Base-by-base conservation (phyloP, 2,113 vertebrate species). In the Oryzias javanicus region DNA sequence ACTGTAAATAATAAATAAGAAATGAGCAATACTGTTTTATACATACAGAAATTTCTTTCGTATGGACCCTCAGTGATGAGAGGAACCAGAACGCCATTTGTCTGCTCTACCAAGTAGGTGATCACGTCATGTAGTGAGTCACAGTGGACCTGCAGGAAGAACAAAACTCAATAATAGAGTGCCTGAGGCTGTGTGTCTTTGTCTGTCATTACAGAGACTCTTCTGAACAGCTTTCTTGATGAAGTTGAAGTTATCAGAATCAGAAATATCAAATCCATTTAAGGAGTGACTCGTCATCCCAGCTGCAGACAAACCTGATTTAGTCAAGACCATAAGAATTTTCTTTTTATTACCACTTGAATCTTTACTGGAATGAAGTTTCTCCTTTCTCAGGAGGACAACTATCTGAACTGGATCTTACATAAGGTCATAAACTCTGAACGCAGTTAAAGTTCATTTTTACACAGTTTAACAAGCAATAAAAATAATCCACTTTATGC, bases 1-100 rank as follows among this genome's bases (percentile, higher is more conserved):
- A 3, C 35, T 35, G 14, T 17, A 10, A 22, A 15, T 15, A 20
- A 42, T 49, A 50, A 59, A 13, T 19, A 48, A 3, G 16, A 19
- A 17, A 60, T 1, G 0, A 22, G 2, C 18, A n/a, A 29, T 22
- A 22, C 47, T 16, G 5, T 27, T 18, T 46, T 17, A 1, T 25
- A 80, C 90, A 14, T 87, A 96, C 94, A 87, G 51, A 95, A 84
- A 45, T 49, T 90, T 46, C 89, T 79, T 8, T 93, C 91, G 0
- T 95, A 96, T 10, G 78, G 29, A 5, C 86, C 85, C 1, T 93
- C 90, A 0, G 88, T 24, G 27, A 76, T 42, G 47, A 96, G 89
- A 2, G 94, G 93, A 18, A 65, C 63, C 53, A 94, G 70, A 5
- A 48, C 42, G 16, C 86, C 79, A 0, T 84, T 79, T 1, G 91